Conservation (phyloP, 2,888 invertebrate species). For the Caradrina kadenii region DNA sequence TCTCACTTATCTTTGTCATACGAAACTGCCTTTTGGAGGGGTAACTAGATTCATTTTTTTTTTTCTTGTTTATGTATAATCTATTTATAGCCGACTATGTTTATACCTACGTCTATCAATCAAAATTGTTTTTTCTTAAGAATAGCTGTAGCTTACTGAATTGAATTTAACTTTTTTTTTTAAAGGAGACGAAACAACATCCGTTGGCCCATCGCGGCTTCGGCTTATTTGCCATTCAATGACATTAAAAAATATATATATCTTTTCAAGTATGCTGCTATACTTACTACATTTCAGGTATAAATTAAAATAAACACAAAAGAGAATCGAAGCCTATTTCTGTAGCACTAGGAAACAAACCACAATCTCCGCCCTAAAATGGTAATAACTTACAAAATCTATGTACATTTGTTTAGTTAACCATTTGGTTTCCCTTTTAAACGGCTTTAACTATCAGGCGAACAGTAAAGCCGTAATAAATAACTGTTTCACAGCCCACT, state of each 20-base stretch:
- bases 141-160: neutral
- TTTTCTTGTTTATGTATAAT: too few species aligned
- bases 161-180: neutral
- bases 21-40: too few species aligned
- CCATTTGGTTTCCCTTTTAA: constrained; percentile 69
- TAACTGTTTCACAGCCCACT: constrained; percentile 85
- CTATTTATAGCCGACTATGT: neutral
- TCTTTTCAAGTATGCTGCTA: neutral
- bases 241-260: too few species aligned
- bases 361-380: constrained; percentile 16
- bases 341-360: neutral
- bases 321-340: neutral
- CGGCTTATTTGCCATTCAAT: too few species aligned
- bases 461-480: constrained; percentile 81
- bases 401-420: constrained; percentile 56
- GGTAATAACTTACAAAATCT: constrained; percentile 34
- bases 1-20: too few species aligned
- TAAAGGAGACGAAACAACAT: neutral
- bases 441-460: constrained; percentile 77
- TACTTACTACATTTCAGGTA: neutral
- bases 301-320: neutral
- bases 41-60: too few species aligned
- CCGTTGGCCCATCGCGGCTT: too few species aligned
- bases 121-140: neutral
- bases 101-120: neutral